Percentiles rank a stretch among this genome's conserved stretches.
phyloP scores from a whole-genome alignment of 2,797 vertebrate species.

The Tarsius wallacei region DNA sequence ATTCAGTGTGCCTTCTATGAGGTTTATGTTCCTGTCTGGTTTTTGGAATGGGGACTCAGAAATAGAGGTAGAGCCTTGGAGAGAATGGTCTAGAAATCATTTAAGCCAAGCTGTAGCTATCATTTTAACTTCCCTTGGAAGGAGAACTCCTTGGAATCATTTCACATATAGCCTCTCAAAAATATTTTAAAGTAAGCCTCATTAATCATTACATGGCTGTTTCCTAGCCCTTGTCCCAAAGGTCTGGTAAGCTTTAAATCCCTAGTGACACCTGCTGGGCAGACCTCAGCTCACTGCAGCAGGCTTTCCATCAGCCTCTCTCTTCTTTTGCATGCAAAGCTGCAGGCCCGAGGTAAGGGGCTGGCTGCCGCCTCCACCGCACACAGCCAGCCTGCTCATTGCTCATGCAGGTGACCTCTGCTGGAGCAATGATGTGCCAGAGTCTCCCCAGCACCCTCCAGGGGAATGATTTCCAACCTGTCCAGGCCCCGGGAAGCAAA shows the following conservation, averaged over 20 bases:
- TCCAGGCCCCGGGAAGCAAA: slow-evolving; percentile 30
- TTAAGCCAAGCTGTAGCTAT: slow-evolving; percentile 64
- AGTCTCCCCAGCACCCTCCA: neutral
- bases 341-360: neutral
- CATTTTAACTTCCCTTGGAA: slow-evolving; percentile 67
- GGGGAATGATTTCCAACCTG: slow-evolving; percentile 42
- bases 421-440: neutral
- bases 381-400: neutral
- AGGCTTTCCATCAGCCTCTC: neutral
- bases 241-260: slow-evolving; percentile 57
- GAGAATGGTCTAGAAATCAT: slow-evolving; percentile 60
- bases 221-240: slow-evolving; percentile 29
- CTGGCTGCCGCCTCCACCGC: neutral
- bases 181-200: slow-evolving; percentile 62
- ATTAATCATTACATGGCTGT: slow-evolving; percentile 29
- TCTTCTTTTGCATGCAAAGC: slow-evolving; percentile 26
- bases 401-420: slow-evolving; percentile 3
- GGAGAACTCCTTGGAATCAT: slow-evolving; percentile 9
- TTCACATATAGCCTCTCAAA: slow-evolving; percentile 70
- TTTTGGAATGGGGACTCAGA: slow-evolving; percentile 56
- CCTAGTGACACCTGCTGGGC: slow-evolving; percentile 80
- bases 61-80: slow-evolving; percentile 33
- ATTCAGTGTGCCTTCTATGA: neutral
- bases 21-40: neutral
- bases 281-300: slow-evolving; percentile 5